Percentiles rank a stretch among this genome's conserved stretches.
Conservation (phyloP, 2,888 invertebrate genomes). For the Drepanosiphum platanoidis region DNA sequence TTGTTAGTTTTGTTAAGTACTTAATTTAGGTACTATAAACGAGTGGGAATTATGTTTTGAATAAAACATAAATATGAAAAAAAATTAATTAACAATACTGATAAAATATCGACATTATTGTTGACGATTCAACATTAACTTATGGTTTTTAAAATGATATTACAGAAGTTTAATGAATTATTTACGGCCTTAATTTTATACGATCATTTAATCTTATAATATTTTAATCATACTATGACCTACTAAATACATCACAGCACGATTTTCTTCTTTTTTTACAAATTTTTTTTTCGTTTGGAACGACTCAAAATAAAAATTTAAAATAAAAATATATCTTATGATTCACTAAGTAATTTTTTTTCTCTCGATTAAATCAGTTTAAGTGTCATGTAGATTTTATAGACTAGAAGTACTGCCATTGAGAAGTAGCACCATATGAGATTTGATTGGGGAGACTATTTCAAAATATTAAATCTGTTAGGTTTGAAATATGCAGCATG, state of each 20-base stretch:
- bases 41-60: not conserved
- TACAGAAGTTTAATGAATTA: not conserved
- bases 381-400: not conserved
- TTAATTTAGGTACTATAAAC: not conserved
- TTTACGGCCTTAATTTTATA: conserved; percentile 4
- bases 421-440: conserved; percentile 31
- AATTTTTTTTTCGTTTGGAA: conserved; percentile 23
- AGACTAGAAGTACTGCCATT: not conserved
- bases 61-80: not conserved
- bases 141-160: conserved; percentile 4
- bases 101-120: conserved; percentile 17
- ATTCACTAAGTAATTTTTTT: conserved; percentile 32
- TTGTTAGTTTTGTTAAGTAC: not conserved
- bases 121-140: not conserved
- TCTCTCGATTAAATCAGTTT: not conserved
- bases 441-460: conserved; percentile 1
- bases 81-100: not conserved
- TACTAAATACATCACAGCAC: conserved; percentile 62
- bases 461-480: not conserved
- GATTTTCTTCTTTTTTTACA: conserved; percentile 45
- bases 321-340: conserved; percentile 55
- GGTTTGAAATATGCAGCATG: not conserved
- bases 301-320: conserved; percentile 48
- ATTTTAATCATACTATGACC: conserved; percentile 48
- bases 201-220: conserved; percentile 24